These are phyloP conservation scores for Dasypogon diadema DNA, from an alignment of 2,888 invertebrate genomes.

Conservation along the genomic window DNA sequence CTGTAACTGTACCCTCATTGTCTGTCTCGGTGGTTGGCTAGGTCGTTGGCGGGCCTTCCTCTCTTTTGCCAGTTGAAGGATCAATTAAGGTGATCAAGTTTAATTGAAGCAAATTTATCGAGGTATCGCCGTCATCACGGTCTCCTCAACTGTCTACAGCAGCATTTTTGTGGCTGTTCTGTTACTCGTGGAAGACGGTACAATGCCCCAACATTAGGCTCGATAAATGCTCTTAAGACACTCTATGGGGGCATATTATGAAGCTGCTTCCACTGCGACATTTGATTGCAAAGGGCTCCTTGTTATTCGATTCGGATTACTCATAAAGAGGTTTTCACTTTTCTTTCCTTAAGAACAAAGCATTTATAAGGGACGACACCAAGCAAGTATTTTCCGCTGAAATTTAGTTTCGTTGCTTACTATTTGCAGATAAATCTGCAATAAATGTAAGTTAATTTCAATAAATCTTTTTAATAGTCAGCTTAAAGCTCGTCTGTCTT, in stretches of 20 bases:
- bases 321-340: background rate
- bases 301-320: slow-evolving; percentile 12
- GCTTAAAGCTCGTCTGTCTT: slow-evolving; percentile 50
- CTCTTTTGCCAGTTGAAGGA: slow-evolving; percentile 54
- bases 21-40: slow-evolving; percentile 14
- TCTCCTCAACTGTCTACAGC: slow-evolving; percentile 19
- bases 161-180: slow-evolving; percentile 18
- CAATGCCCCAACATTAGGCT: slow-evolving; percentile 38
- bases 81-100: slow-evolving; percentile 67
- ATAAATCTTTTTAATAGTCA: slow-evolving; percentile 49
- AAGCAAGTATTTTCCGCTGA: background rate
- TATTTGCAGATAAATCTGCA: slow-evolving; percentile 35
- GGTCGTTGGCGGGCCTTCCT: slow-evolving; percentile 45
- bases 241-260: slow-evolving; percentile 45
- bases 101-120: slow-evolving; percentile 61
- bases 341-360: background rate
- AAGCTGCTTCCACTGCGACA: background rate
- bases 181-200: slow-evolving; percentile 36
- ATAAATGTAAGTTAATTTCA: slow-evolving; percentile 46
- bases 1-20: slow-evolving; percentile 47
- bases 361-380: too few relatives aligned
- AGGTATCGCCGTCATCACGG: slow-evolving; percentile 46
- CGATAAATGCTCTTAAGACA: slow-evolving; percentile 10
- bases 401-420: background rate
- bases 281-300: slow-evolving; percentile 9